Conservation (phyloP, 92 coral and sea anemone species). For the Pocillopora grandis region DNA sequence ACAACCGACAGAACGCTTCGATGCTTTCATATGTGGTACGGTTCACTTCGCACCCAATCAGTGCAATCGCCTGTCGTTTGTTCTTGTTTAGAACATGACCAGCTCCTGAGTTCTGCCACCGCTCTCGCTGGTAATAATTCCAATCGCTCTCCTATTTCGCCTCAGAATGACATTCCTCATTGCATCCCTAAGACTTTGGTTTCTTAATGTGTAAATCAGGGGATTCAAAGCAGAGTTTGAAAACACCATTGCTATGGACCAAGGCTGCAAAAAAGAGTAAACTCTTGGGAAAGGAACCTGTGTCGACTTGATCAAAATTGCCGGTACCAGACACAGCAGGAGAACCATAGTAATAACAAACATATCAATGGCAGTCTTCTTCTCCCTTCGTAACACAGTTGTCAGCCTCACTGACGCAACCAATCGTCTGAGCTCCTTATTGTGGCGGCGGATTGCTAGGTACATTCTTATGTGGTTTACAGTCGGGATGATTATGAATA, state of each 20-base stretch:
- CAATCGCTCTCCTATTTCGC: too few relatives aligned
- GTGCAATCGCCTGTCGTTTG: too few relatives aligned
- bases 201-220: background rate
- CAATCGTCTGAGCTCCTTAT: background rate
- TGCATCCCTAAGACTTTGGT: slow-evolving; percentile 1
- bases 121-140: too few relatives aligned
- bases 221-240: slow-evolving; percentile 16
- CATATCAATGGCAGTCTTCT: slow-evolving; percentile 8
- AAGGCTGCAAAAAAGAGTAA: background rate
- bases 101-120: too few relatives aligned
- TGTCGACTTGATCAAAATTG: background rate
- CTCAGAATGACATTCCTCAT: background rate
- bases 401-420: background rate
- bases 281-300: background rate
- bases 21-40: too few relatives aligned
- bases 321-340: slow-evolving; percentile 10
- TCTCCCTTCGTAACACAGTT: slow-evolving; percentile 1
- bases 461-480: slow-evolving; percentile 1
- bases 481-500: background rate
- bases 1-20: too few relatives aligned
- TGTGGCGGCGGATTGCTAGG: slow-evolving; percentile 3
- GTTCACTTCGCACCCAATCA: too few relatives aligned
- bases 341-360: background rate
- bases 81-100: too few relatives aligned
- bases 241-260: slow-evolving; percentile 14